phyloP scores from a whole-genome alignment of 2,888 invertebrate species.

The Taphrorychus bicolor region DNA sequence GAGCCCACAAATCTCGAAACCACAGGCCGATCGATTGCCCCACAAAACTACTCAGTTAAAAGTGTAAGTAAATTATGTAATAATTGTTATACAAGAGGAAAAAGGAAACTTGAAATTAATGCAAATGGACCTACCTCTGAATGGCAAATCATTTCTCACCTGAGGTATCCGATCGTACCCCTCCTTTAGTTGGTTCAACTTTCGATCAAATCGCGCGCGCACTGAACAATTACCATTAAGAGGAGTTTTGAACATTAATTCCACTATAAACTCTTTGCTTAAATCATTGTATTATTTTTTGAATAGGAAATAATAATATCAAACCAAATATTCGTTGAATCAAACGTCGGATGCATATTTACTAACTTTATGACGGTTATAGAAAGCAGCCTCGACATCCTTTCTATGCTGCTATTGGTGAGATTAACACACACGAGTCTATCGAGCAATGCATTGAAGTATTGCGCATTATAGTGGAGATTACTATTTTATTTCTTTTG shows the following conservation, averaged over 20 bases:
- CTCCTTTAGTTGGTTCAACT: too few species aligned
- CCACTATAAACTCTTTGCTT: too few species aligned
- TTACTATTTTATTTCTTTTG: too few species aligned
- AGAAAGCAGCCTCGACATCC: conserved; percentile 32
- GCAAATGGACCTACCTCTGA: not conserved
- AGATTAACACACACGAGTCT: not conserved
- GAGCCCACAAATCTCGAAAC: not conserved
- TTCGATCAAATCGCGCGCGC: too few species aligned
- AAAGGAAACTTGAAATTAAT: not conserved
- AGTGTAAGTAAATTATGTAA: not conserved
- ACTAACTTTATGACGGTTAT: not conserved
- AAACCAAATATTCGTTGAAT: not conserved
- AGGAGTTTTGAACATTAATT: too few species aligned
- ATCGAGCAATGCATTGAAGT: not conserved
- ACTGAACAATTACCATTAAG: too few species aligned
- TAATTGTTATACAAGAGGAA: not conserved
- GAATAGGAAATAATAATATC: too few species aligned
- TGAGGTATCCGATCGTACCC: too few species aligned
- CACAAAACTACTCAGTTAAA: not conserved
- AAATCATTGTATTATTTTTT: too few species aligned
- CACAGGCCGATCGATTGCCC: not conserved
- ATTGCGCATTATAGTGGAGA: too few species aligned
- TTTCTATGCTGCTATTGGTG: conserved; percentile 31
- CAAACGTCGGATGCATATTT: not conserved
- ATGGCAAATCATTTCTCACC: not conserved